Conservation (phyloP, 1,140 invertebrate species). For the Leptinotarsa defecta region DNA sequence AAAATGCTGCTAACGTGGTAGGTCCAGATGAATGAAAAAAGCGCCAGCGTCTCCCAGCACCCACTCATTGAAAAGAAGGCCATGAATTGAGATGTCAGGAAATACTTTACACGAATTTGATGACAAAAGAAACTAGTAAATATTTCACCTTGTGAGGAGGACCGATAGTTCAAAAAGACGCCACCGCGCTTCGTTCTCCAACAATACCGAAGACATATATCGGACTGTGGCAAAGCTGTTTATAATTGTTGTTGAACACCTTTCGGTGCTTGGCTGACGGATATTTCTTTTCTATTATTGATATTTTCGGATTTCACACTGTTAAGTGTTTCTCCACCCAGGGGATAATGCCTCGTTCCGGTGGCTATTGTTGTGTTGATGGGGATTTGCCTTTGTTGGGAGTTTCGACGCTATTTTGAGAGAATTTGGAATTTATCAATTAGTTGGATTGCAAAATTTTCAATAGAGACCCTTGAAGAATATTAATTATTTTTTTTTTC, state of each 20-base stretch:
- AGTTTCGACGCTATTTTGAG: conserved; percentile 1
- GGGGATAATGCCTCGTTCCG: conserved; percentile 31
- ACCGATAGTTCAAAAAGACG: conserved; percentile 31
- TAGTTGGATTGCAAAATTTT: not conserved
- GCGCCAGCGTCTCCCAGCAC: conserved; percentile 27
- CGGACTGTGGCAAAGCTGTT: conserved; percentile 30
- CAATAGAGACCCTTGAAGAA: not conserved
- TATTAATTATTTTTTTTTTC: not conserved
- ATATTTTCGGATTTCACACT: conserved; percentile 18
- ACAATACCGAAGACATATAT: conserved; percentile 32
- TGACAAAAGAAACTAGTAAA: conserved; percentile 37
- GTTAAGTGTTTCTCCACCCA: conserved; percentile 25
- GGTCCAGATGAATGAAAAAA: conserved; percentile 34
- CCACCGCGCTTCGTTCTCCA: conserved; percentile 30
- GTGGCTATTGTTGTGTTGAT: conserved; percentile 18
- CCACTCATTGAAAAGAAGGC: conserved; percentile 36
- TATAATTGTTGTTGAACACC: conserved; percentile 36
- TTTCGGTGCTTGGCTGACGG: conserved; percentile 14
- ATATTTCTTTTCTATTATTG: conserved; percentile 16
- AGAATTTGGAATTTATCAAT: not conserved
- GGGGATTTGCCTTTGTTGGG: conserved; percentile 8
- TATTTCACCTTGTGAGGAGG: conserved; percentile 35
- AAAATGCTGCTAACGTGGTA: conserved; percentile 10
- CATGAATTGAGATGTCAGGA: conserved; percentile 41
- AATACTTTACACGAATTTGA: conserved; percentile 33